Base-by-base conservation (phyloP, 2,888 invertebrate species). In the Plebejus anna region DNA sequence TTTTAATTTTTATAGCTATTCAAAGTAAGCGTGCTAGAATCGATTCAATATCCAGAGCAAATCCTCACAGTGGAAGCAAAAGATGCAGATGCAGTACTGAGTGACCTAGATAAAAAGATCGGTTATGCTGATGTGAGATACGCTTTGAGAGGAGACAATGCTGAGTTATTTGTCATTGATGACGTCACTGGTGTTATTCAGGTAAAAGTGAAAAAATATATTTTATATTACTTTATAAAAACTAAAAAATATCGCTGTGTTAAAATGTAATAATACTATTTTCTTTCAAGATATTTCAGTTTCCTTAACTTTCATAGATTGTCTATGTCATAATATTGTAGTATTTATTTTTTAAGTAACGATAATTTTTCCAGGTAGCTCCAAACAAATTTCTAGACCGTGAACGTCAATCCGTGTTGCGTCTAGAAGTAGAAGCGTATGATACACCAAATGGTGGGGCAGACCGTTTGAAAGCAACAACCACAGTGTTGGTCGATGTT, bases 81-180 rank as follows among this genome's bases (percentile, higher is more conserved):
- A 1, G 98, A 98, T 83, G 93, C 94, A 78, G 97, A 97, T 83
- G 95, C 95, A 4, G 94, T 96, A 0, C 81, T 95, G 1, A 95
- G 95, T 0, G 94, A 94, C 9, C 89, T 91, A 55, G 95, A 95
- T 79, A 91, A 92, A 81, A 85, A 87, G 0, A 90, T 94, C 76
- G 96, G 96, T 0, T 97, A 95, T 83, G 96, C 97, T 0, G 95
- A 95, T 76, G 94, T 98, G 2, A 87, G 95, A 66, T 98, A 97
- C 82, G 94, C 95, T 0, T 84, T 98, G 42, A 95, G 95, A 70
- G 97, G 97, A 42, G 96, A 97, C 82, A 96, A 96, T 82, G 95
- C 96, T 0, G 95, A 96, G 80, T 88, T 96, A 5, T 97, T 98
- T 81, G 94, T 94, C 6, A 96, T 98, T 57, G 95, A 97, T 84